Evolutionary conservation across 2,888 invertebrate genomes (phyloP).

Genomic region (Leucoma salicis): DNA sequence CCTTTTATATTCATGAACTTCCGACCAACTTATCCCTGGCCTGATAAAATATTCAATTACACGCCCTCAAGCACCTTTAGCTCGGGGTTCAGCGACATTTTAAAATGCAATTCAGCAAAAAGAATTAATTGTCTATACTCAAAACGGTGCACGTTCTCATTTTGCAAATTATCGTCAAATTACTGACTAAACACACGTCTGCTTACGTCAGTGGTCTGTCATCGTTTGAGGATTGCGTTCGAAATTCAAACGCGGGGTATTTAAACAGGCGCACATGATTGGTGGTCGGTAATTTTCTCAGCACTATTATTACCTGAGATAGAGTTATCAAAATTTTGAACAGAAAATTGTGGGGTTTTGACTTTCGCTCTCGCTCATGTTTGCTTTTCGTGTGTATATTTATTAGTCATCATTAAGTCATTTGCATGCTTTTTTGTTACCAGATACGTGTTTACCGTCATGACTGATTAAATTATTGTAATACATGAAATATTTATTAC

Average conservation of each 20-base stretch:
- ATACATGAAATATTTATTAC: no score
- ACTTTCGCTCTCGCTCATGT: slow-evolving; percentile 60
- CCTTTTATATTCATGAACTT: slow-evolving; percentile 58
- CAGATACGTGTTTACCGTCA: slow-evolving; percentile 19
- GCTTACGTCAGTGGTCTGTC: slow-evolving; percentile 43
- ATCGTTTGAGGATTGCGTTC: slow-evolving; percentile 53
- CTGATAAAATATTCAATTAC: slow-evolving; percentile 64
- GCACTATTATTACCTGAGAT: slow-evolving; percentile 68
- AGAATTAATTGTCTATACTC: slow-evolving; percentile 29
- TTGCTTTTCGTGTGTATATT: slow-evolving; percentile 64
- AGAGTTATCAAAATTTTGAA: slow-evolving; percentile 71
- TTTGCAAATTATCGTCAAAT: slow-evolving; percentile 58
- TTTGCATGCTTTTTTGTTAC: slow-evolving; percentile 24
- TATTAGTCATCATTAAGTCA: slow-evolving; percentile 59
- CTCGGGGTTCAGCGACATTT: slow-evolving; percentile 56
- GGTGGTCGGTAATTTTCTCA: slow-evolving; percentile 54
- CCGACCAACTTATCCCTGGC: slow-evolving; percentile 28
- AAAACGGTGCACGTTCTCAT: slow-evolving; percentile 37
- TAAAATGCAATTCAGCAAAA: slow-evolving; percentile 40
- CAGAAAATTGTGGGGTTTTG: slow-evolving; percentile 58
- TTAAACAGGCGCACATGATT: slow-evolving; percentile 52
- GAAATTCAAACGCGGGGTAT: slow-evolving; percentile 54
- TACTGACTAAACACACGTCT: slow-evolving; percentile 62
- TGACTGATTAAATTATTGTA: slow-evolving; percentile 19
- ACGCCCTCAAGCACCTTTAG: slow-evolving; percentile 52